Evolutionary conservation across 2,113 vertebrate species (phyloP), one percentile per base, ranked within the genome.

Genomic region (Aegypius monachus): DNA sequence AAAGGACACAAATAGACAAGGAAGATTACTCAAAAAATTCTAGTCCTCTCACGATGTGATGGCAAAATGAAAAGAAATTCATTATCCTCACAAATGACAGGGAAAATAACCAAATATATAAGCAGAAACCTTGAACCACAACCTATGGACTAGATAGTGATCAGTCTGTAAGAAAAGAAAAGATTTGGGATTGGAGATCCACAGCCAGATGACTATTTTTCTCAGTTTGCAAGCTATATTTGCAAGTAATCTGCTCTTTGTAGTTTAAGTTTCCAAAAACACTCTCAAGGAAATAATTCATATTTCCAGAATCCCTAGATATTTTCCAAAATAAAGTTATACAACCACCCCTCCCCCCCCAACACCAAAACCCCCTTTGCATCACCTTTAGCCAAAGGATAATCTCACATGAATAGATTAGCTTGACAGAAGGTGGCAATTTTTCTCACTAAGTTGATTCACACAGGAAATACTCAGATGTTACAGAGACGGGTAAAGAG

Each of bases 271-370:
- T 71, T 72, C 10, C 0, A 92, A 62, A 84, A 77, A 48, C 15
- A 58, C 2, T 23, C 75, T 65, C 22, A 72, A 27, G 16, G 5
- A 83, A 86, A 55, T 59, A 68, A 50, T 31, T 15, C 0, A 0
- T 59, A 55, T 52, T 92, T 86, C 48, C 26, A 73, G 23, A 83
- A 59, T 43, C 15, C 47, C 29, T 59, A 79, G 6, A 5, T 59
- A 72, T 38, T 85, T 90, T 13, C 6, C 43, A 48, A 42, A 73
- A 59, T 25, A 81, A 63, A 77, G 34, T 62, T 11, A 7, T 43
- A 73, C 29, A 36, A 36, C 36, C 36, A 36, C 36, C 36, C 36
- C 36, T 36, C 36, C 40, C 40, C 42, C 40, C 40, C 40, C 40
- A 15, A 25, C 50, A 45, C 52, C 27, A 53, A 53, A 29, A 53